phyloP scores from a whole-genome alignment of 2,888 invertebrate genomes.

The Pseudococcus longispinus region DNA sequence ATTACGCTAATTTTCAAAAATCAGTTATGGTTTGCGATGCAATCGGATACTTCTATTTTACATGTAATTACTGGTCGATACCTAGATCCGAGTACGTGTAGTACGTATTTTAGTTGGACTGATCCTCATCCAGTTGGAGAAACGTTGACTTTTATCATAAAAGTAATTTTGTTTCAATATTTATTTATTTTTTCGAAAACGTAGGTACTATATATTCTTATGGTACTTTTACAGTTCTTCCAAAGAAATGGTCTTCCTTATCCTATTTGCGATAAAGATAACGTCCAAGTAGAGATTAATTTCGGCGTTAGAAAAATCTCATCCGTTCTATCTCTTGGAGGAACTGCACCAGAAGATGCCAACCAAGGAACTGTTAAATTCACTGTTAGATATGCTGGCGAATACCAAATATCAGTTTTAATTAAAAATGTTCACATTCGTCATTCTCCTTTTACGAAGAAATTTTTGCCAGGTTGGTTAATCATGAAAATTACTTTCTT shows the following conservation, averaged over 20 bases:
- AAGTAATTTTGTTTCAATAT: slow-evolving; percentile 63
- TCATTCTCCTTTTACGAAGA: slow-evolving; percentile 85
- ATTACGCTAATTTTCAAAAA: slow-evolving; percentile 83
- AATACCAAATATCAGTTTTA: slow-evolving; percentile 84
- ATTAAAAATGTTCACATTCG: slow-evolving; percentile 82
- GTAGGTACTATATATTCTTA: background rate
- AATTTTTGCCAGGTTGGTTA: slow-evolving; percentile 73
- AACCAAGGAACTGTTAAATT: slow-evolving; percentile 90
- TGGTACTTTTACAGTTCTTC: slow-evolving; percentile 71
- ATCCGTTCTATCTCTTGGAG: slow-evolving; percentile 85
- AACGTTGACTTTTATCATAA: slow-evolving; percentile 88
- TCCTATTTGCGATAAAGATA: slow-evolving; percentile 92
- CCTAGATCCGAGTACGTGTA: slow-evolving; percentile 80
- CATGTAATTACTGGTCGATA: slow-evolving; percentile 93
- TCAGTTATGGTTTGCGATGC: slow-evolving; percentile 86
- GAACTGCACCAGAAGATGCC: slow-evolving; percentile 82
- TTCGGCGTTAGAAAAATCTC: slow-evolving; percentile 70
- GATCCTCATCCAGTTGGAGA: slow-evolving; percentile 89
- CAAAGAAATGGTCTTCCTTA: slow-evolving; percentile 93
- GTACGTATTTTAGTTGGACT: slow-evolving; percentile 87
- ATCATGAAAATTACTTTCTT: background rate
- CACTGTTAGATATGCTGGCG: slow-evolving; percentile 88
- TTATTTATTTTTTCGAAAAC: background rate
- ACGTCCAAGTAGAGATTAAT: slow-evolving; percentile 84
- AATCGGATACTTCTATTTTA: slow-evolving; percentile 85